A percentile compares a stretch with the other conserved stretches of the same genome.
These are phyloP conservation scores for Danio rerio DNA, from an alignment of 2,113 vertebrate genomes.

Conservation along the genomic window GRCz12tu NC_133198.1:35768501-35769000, in stretches of 20 bases:
- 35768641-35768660: background rate
- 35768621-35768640: background rate
- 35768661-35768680: background rate
- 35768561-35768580: conserved; percentile 5
- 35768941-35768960: too few relatives aligned
- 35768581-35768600: conserved; percentile 21
- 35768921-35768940: too few relatives aligned
- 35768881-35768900: too few relatives aligned
- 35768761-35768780: background rate
- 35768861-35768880: too few relatives aligned
- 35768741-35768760: background rate
- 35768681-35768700: background rate
- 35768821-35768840: too few relatives aligned
- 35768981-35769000: too few relatives aligned
- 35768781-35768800: background rate
- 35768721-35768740: background rate
- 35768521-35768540: conserved; percentile 34
- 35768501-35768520: conserved; percentile 29
- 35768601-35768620: background rate
- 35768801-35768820: too few relatives aligned
- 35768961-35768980: too few relatives aligned
- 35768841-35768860: too few relatives aligned
- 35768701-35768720: conserved; percentile 2
- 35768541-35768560: background rate
- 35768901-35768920: too few relatives aligned